phyloP scores from a whole-genome alignment of 2,113 vertebrate species.

The Marcusenius ussheri region DNA sequence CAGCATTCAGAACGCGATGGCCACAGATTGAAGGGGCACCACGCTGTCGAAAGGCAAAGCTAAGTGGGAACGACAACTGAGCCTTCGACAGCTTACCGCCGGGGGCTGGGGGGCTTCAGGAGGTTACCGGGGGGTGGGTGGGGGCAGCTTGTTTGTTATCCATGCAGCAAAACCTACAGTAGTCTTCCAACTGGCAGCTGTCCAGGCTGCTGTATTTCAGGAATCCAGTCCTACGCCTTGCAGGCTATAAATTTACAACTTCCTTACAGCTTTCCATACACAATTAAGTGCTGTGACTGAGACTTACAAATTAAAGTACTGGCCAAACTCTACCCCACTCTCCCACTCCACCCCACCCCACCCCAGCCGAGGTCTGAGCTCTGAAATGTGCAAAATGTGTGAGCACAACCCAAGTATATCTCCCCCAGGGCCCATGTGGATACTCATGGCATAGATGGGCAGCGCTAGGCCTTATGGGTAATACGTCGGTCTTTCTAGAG shows the following conservation, averaged over 20 bases:
- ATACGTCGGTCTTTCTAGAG: not conserved
- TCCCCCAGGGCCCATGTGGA: not conserved
- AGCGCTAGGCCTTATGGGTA: not conserved
- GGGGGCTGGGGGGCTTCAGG: not conserved
- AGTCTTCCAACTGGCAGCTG: conserved; percentile 26
- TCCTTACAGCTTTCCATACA: conserved; percentile 27
- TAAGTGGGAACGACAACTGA: not conserved
- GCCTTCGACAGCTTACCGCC: not conserved
- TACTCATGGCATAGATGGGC: not conserved
- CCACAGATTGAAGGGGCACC: not conserved
- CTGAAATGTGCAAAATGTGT: not conserved
- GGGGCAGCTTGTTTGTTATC: not conserved
- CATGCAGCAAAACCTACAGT: not conserved
- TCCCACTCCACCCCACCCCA: not conserved
- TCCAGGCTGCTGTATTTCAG: conserved; percentile 19
- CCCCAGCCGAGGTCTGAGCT: not conserved
- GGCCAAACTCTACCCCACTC: not conserved
- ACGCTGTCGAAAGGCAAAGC: not conserved
- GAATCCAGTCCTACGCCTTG: not conserved
- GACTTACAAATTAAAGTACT: conserved; percentile 23
- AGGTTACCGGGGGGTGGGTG: not conserved
- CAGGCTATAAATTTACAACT: conserved; percentile 30
- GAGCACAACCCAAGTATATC: not conserved
- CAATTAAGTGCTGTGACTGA: conserved; percentile 25
- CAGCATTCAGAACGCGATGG: not conserved